Evolutionary conservation across 2,888 invertebrate genomes (phyloP), one percentile per base, ranked within the genome.

Genomic region (Athalia cordata): DNA sequence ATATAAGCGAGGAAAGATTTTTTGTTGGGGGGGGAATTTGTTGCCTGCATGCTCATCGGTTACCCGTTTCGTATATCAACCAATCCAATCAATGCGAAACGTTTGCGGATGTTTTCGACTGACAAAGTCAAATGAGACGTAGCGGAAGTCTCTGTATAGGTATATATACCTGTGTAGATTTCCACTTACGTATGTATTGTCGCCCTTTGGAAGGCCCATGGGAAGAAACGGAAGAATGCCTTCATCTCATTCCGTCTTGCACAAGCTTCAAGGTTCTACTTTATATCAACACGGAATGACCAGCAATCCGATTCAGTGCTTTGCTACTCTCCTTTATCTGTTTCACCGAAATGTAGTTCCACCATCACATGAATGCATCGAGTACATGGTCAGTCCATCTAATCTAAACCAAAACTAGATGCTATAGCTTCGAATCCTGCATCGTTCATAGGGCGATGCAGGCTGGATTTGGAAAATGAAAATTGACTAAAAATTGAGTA

Each of bases 91-190:
- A 78, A 64, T 75, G 50, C 75, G 75, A 75, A 75, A 62, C 64
- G 75, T 49, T 75, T 15, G 11, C 15, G 62, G 64, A 62, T 64
- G 64, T 52, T 61, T 29, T 75, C 75, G 62, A 75, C 62, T 77
- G 74, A 29, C 29, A 29, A 29, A 78, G 72, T 77, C 82, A 84
- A 83, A 83, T 82, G 83, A 81, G 80, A 82, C 82, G 82, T 79
- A 80, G 81, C 81, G 82, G 79, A 82, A 82, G 82, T 82, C 80
- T 72, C 2, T 2, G 29, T 29, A n/a, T n/a, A n/a, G n/a, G n/a
- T n/a, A 29, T 0, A 29, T 29, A 29, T 29, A 29, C 29, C 29
- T 29, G 29, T 29, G 2, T 29, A 29, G 29, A 29, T 29, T 29
- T 29, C 29, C 29, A 29, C 64, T 64, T 43, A 62, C 59, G 50